Evolutionary conservation across 2,797 vertebrate species (phyloP), one percentile per base, ranked within the genome.

Genomic region (Liparis tanakae): DNA sequence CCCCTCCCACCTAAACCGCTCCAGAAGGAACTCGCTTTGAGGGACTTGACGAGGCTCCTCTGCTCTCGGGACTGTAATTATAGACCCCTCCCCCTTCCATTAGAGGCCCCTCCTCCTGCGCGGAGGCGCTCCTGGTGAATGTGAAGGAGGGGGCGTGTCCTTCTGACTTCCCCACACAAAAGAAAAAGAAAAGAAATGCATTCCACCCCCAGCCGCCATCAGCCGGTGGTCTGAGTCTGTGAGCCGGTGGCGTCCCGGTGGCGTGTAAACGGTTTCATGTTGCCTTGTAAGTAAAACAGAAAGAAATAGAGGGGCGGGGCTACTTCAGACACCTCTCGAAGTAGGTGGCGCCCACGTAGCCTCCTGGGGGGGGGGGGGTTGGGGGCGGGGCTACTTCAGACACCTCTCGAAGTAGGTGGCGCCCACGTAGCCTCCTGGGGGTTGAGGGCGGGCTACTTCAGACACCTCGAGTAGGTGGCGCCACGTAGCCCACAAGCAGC

Each of bases 381-480:
- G n/a, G n/a, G n/a, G n/a, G n/a, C n/a, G 63, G 56, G 39, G 34
- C 25, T 30, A 30, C 25, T n/a, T 30, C 25, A 30, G 25, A 30
- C 25, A 30, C 25, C 25, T 30, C 25, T 30, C 25, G 25, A n/a
- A 30, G 25, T 30, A 30, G 25, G 25, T 1, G 25, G 25, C 25
- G 25, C 25, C 25, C 25, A 30, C 25, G 25, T n/a, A 30, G 25
- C 25, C 25, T 2, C 25, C 25, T 4, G 2, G 36, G 61, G 0
- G 30, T 53, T 7, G 9, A 18, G 36, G 6, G 62, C 12, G 72
- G 46, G 46, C 69, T 30, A 30, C 25, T 98, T 98, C 77, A 98
- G 96, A 94, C 97, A 98, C 91, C 97, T 96, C 90, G 98, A 98
- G 92, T 97, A 98, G 88, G 96, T 97, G 90, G 96, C 96, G 43